Evolutionary conservation across 2,797 vertebrate species (phyloP).

Genomic region (Hydrophis major): DNA sequence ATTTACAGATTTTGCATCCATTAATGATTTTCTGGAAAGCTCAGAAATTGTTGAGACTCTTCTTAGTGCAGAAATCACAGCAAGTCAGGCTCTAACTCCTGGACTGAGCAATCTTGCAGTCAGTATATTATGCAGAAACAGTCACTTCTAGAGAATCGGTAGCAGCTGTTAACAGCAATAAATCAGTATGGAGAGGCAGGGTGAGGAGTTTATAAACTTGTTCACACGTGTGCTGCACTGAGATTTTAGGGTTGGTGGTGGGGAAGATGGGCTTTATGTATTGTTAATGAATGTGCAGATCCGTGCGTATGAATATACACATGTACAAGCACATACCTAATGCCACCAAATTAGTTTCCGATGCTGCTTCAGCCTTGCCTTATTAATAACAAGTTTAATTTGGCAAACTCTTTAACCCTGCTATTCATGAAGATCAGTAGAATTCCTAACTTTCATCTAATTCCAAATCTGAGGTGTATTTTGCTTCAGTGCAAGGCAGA

Average conservation of each 20-base stretch:
- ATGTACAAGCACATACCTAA: neutral
- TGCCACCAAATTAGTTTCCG: neutral
- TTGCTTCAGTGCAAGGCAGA: neutral
- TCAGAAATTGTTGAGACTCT: neutral
- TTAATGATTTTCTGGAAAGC: neutral
- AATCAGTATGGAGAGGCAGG: neutral
- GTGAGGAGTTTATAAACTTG: neutral
- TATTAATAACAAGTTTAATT: neutral
- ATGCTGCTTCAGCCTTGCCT: neutral
- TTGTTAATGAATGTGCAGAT: neutral
- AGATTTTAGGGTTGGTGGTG: neutral
- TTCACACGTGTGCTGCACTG: neutral
- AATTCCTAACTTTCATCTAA: neutral
- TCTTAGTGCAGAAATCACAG: neutral
- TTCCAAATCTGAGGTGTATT: neutral
- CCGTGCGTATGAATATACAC: neutral
- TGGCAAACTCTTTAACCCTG: neutral
- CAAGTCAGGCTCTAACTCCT: neutral
- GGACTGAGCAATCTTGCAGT: neutral
- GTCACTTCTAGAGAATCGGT: neutral
- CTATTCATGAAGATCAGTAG: neutral
- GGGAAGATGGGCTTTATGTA: neutral
- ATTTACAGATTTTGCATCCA: neutral
- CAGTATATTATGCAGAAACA: neutral
- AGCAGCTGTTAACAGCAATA: neutral